Evolutionary conservation across 2,888 invertebrate species (phyloP).

Genomic region (Agrilus biguttatus): DNA sequence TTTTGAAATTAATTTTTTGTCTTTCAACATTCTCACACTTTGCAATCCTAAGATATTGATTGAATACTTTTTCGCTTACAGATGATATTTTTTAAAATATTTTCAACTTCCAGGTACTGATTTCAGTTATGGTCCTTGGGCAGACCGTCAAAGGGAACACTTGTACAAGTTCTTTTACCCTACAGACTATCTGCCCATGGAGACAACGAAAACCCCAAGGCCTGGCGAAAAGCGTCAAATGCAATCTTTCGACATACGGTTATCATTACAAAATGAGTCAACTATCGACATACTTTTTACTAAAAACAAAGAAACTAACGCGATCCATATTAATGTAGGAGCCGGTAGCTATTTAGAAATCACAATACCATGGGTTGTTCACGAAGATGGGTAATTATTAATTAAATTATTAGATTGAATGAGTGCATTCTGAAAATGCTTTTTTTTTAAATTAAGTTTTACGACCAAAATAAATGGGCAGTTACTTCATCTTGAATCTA

Average conservation of each 20-base stretch:
- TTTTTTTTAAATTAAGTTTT: constrained; percentile 35
- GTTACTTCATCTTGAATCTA: constrained; percentile 84
- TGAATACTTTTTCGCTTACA: too few relatives aligned
- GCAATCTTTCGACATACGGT: constrained; percentile 82
- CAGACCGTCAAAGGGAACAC: constrained; percentile 90
- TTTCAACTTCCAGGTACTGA: constrained; percentile 43
- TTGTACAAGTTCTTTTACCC: constrained; percentile 95
- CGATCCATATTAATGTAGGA: constrained; percentile 88
- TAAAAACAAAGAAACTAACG: constrained; percentile 90
- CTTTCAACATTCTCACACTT: too few relatives aligned
- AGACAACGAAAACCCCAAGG: constrained; percentile 65
- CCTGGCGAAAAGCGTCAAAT: constrained; percentile 81
- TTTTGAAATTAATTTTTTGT: too few relatives aligned
- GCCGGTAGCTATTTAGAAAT: constrained; percentile 93
- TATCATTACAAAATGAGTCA: constrained; percentile 82
- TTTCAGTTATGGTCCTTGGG: constrained; percentile 98
- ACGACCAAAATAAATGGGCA: constrained; percentile 86
- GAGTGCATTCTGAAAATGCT: background rate
- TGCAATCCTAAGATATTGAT: too few relatives aligned
- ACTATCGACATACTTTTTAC: constrained; percentile 94
- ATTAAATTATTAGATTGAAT: background rate
- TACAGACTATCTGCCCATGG: constrained; percentile 65
- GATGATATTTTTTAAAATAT: too few relatives aligned
- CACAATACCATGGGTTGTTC: constrained; percentile 88
- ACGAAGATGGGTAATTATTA: constrained; percentile 49